Conservation (phyloP, 2,888 invertebrate species). For the Liodrosophila aerea region DNA sequence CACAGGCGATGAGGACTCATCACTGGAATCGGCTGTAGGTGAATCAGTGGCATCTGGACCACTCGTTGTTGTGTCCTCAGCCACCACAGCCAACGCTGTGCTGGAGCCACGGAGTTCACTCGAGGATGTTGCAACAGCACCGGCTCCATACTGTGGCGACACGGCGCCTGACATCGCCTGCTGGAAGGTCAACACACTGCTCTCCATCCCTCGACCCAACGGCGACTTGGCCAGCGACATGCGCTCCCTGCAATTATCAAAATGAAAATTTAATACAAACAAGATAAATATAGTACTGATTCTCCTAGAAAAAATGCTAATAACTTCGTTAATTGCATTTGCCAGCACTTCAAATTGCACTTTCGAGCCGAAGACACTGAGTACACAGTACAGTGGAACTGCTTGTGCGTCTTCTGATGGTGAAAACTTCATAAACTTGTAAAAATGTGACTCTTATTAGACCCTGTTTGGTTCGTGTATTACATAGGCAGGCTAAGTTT, state of each 20-base stretch:
- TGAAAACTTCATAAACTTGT: too few relatives aligned
- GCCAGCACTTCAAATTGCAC: neutral
- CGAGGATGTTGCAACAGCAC: constrained; percentile 5
- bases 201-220: constrained; percentile 47
- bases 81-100: constrained; percentile 49
- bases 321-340: constrained; percentile 4
- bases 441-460: too few relatives aligned
- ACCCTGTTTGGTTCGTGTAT: too few relatives aligned
- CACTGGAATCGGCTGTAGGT: constrained; percentile 40
- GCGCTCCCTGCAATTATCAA: constrained; percentile 72
- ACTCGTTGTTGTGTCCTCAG: constrained; percentile 62
- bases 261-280: too few relatives aligned
- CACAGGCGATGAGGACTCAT: neutral
- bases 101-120: constrained; percentile 43
- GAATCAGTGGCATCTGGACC: constrained; percentile 49
- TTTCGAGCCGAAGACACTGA: neutral
- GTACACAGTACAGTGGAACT: too few relatives aligned
- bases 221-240: constrained; percentile 77
- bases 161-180: constrained; percentile 82
- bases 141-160: constrained; percentile 76
- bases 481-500: too few relatives aligned
- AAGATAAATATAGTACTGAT: too few relatives aligned
- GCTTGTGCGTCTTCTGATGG: too few relatives aligned
- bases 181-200: constrained; percentile 80
- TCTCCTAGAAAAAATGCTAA: too few relatives aligned